Base-by-base conservation (phyloP, 2,888 invertebrate species). In the Neoitamus cyanurus region DNA sequence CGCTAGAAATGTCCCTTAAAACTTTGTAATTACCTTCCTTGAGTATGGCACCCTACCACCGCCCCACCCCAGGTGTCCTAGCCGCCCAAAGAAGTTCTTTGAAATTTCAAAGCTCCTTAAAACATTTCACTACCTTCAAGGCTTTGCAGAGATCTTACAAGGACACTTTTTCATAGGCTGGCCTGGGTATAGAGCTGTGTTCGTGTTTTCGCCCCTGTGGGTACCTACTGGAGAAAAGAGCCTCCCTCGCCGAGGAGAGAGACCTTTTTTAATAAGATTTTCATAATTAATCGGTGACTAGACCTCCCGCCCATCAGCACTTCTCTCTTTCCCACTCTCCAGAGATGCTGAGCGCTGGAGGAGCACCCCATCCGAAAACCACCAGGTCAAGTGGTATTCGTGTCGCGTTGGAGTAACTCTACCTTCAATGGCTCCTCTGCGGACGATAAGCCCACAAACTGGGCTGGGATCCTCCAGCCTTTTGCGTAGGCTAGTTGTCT, bases 201-300 rank as follows among this genome's bases (percentile, higher is more conserved):
- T 36, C 13, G 69, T 82, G 25, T 20, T 69, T n/a, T 15, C 42
- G 37, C 9, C 13, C 36, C 11, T 36, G 42, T 36, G 69, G 48
- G 58, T 46, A 46, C 15, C n/a, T n/a, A 46, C 9, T 31, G 78
- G 28, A 58, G 34, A 46, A 78, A 48, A 48, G 28, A n/a, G 48
- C 3, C 77, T 6, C n/a, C 48, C 7, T 30, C 20, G 48, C 30
- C 9, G 11, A 6, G 46, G 28, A 70, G 46, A 30, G 46, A 9
- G 25, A n/a, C 78, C 36, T 84, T 77, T 86, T 85, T 86, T 86
- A 86, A 86, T 86, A 86, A 86, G 86, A 86, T 86, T 86, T 86
- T 86, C 86, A 86, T 86, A 86, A 86, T 86, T 86, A 86, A 86
- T 84, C 80, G 78, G 80, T 46, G 70, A 37, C 83, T 72, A 70